These are phyloP conservation scores for Amphipyra tragopoginis DNA, from an alignment of 2,888 invertebrate species.

Conservation along the genomic window DNA sequence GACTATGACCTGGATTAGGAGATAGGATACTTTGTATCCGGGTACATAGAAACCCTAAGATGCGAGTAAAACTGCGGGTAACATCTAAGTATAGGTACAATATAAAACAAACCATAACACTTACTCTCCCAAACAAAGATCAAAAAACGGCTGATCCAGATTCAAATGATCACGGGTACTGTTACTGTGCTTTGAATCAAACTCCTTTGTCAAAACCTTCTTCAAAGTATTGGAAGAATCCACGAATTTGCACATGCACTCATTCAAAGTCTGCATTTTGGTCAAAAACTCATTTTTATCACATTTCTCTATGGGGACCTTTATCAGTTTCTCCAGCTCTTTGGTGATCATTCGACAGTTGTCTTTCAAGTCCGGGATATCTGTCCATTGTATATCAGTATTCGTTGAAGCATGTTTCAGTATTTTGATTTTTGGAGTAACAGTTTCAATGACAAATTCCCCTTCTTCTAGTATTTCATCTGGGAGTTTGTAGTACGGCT, in stretches of 20 bases:
- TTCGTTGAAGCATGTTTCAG: conserved; percentile 77
- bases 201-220: conserved; percentile 76
- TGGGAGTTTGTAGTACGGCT: conserved; percentile 75
- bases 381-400: conserved; percentile 74
- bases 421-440: conserved; percentile 78
- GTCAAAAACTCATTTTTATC: conserved; percentile 70
- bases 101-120: conserved; percentile 51
- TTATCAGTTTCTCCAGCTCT: conserved; percentile 74
- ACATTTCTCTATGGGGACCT: conserved; percentile 58
- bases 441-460: conserved; percentile 81
- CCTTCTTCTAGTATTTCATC: conserved; percentile 76
- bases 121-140: conserved; percentile 79
- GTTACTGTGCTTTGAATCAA: conserved; percentile 72
- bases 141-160: conserved; percentile 69
- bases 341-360: conserved; percentile 69
- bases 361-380: conserved; percentile 70
- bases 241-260: conserved; percentile 83
- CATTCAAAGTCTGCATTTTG: conserved; percentile 81
- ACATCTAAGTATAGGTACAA: too few species aligned
- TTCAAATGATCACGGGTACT: conserved; percentile 60
- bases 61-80: too few species aligned
- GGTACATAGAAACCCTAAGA: too few species aligned
- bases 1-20: too few species aligned
- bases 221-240: conserved; percentile 81
- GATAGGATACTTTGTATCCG: too few species aligned